Evolutionary conservation across 2,797 vertebrate genomes (phyloP), one percentile per base, ranked within the genome.

Genomic region (Ptychobarbus kaznakovi): DNA sequence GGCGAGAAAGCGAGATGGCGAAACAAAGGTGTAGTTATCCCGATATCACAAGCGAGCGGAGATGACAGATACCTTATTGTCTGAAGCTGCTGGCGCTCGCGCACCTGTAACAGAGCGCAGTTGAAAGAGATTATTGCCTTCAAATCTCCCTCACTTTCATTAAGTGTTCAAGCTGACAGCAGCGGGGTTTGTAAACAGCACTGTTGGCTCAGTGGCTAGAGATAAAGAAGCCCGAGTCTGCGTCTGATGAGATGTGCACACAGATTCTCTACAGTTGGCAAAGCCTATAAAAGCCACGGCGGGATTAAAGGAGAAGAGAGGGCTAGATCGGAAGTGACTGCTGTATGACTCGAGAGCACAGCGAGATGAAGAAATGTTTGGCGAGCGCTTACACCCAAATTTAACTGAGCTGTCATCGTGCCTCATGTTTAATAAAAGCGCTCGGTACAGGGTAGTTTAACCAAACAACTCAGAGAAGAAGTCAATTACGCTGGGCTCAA

Each of bases 121-220:
- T 85, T 86, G 82, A 88, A 87, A 89, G 86, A 84, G 85, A 87
- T 88, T 86, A 88, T 87, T 81, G 80, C 73, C 63, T 88, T 88
- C 82, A 87, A 80, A 82, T 65, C 75, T 63, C 65, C 70, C 82
- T 66, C 77, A 85, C 81, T 88, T 87, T 87, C 68, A 89, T 87
- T 85, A 82, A 68, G 65, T 44, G 68, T 85, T 79, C 69, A 63
- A 68, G 66, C 86, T 87, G 88, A 88, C 85, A 89, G 84, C 75
- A 72, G 80, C 38, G 65, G 66, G 66, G 73, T 77, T 85, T 86
- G 84, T 87, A 90, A 87, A 88, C 84, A 87, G 66, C 65, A 56
- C 86, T 83, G 77, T 83, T 88, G 81, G 78, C 81, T 80, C 83
- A 82, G 81, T 63, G 70, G 84, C 74, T 87, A 68, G 74, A 87